Evolutionary conservation across 2,888 invertebrate genomes (phyloP).

Genomic region (Acanthopleura granulata): DNA sequence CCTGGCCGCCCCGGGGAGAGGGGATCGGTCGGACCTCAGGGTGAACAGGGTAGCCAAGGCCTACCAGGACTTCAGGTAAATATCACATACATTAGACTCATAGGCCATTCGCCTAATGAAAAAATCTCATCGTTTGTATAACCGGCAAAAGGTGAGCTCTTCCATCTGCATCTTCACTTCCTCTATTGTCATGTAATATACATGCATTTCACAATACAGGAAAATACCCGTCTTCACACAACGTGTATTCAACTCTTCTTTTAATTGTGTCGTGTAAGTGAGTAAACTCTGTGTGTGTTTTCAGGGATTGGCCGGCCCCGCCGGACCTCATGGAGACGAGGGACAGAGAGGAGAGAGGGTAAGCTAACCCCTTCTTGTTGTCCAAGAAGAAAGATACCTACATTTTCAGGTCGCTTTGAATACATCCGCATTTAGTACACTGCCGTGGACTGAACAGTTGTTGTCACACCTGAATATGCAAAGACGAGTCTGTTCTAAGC

Average conservation of each 20-base stretch:
- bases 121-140: too few relatives aligned
- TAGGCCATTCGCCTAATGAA: too few relatives aligned
- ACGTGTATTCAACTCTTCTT: not conserved
- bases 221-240: not conserved
- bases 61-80: slow-evolving; percentile 66
- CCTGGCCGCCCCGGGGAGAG: slow-evolving; percentile 74
- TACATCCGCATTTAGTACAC: too few relatives aligned
- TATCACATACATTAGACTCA: not conserved
- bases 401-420: too few relatives aligned
- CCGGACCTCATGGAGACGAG: slow-evolving; percentile 52
- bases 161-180: too few relatives aligned
- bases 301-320: slow-evolving; percentile 40
- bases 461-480: too few relatives aligned
- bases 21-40: slow-evolving; percentile 80
- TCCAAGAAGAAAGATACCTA: too few relatives aligned
- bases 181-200: too few relatives aligned
- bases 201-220: too few relatives aligned
- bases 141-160: too few relatives aligned
- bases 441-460: too few relatives aligned
- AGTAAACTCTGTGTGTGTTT: not conserved
- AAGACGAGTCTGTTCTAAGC: too few relatives aligned
- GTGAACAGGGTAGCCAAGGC: slow-evolving; percentile 78
- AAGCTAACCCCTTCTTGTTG: not conserved
- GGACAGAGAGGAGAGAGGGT: slow-evolving; percentile 32
- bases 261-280: not conserved